Base-by-base conservation (phyloP, 2,888 invertebrate genomes). In the Tanypteryx hageni region DNA sequence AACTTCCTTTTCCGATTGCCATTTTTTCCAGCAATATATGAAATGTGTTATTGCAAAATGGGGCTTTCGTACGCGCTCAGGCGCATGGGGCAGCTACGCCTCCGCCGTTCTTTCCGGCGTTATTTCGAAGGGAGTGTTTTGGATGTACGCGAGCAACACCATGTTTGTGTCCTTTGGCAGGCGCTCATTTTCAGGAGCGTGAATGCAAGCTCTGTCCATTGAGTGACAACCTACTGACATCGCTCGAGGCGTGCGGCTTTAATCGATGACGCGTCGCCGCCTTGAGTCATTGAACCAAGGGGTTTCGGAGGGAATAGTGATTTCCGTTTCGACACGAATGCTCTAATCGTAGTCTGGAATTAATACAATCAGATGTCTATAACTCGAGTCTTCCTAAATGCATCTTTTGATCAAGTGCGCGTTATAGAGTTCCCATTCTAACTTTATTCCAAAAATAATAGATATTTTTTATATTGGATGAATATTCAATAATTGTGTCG, bases 131-230 rank as follows among this genome's bases (percentile, higher is more conserved):
- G 76, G 27, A 76, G 22, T 76, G 27, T 13, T 10, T 76, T 27
- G 22, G 22, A 76, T 27, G 76, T 76, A 76, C 76, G 76, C 27
- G 76, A 76, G 22, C 76, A 76, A 27, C 76, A 76, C 76, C 76
- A 44, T 44, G 76, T 76, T 76, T 76, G 76, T 76, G 76, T 76
- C 76, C 76, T 76, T 76, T 76, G 76, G 76, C 76, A 76, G 76
- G 76, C 27, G 27, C 22, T 27, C 76, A 76, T 76, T 22, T 76
- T 76, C 76, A n/a, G 76, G 10, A 76, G n/a, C 27, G 76, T 27
- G 76, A 76, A 27, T 76, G 76, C 64, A 44, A 44, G 44, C n/a
- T n/a, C 27, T 76, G 76, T 22, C 76, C 22, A 76, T 76, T 76
- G 76, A 76, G 18, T 76, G 76, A 76, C 76, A 76, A 27, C 27